Percentiles rank a stretch among this genome's conserved stretches.
phyloP scores from a whole-genome alignment of 1,140 invertebrate species.

The Drosophila grimshawi region DNA sequence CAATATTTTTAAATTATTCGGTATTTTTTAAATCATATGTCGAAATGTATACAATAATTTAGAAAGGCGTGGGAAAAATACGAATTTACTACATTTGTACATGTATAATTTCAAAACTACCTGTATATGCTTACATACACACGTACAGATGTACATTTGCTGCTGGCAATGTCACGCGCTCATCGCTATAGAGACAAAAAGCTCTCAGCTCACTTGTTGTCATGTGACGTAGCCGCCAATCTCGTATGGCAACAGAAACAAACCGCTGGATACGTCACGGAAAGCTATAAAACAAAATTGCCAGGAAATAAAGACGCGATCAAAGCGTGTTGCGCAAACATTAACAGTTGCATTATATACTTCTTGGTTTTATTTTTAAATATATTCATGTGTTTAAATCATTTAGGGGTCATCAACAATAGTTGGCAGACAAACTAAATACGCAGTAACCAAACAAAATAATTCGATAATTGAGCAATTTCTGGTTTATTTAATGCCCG shows the following conservation, averaged over 20 bases:
- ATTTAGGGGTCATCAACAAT: constrained; percentile 38
- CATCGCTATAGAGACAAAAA: constrained; percentile 10
- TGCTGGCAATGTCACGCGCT: constrained; percentile 16
- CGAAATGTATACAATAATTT: no score
- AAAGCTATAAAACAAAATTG: constrained; percentile 10
- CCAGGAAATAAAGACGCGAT: constrained; percentile 14
- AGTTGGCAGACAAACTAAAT: constrained; percentile 25
- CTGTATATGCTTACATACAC: background rate
- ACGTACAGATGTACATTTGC: background rate
- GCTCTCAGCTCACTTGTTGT: constrained; percentile 12
- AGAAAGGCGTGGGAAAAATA: no score
- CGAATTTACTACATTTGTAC: no score
- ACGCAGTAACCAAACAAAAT: constrained; percentile 4
- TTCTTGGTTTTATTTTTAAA: constrained; percentile 18
- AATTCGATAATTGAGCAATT: constrained; percentile 21
- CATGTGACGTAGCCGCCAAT: constrained; percentile 10
- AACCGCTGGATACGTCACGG: constrained; percentile 44
- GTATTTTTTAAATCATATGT: background rate
- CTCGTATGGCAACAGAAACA: constrained; percentile 53
- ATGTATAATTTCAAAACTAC: no score
- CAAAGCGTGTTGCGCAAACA: constrained; percentile 23
- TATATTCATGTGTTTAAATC: background rate
- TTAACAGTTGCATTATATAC: background rate
- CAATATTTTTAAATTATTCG: background rate
- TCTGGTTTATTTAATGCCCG: constrained; percentile 19